Evolutionary conservation across 2,797 vertebrate genomes (phyloP).

Genomic region (Phrynocephalus guinanensis): DNA sequence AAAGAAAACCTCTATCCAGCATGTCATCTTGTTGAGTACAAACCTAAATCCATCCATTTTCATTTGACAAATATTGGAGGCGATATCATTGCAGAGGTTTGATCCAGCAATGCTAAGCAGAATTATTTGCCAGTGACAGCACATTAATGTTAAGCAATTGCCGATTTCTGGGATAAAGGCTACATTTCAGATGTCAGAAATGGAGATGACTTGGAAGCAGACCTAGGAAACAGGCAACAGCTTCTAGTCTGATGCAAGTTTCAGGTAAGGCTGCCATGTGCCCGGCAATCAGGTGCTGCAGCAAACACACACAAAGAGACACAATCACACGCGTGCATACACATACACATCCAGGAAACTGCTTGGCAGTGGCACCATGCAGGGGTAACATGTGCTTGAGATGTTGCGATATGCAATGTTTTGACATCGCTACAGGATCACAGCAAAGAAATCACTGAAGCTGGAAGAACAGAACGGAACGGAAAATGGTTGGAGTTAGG

Average conservation of each 20-base stretch:
- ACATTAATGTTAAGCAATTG: slow-evolving; percentile 19
- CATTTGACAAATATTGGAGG: slow-evolving; percentile 27
- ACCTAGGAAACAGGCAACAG: slow-evolving; percentile 8
- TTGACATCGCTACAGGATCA: slow-evolving; percentile 41
- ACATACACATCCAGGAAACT: slow-evolving; percentile 18
- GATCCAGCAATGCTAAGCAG: slow-evolving; percentile 13
- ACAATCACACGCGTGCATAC: background rate
- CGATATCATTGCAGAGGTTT: slow-evolving; percentile 15
- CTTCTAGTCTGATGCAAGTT: background rate
- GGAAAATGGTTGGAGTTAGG: slow-evolving; percentile 30
- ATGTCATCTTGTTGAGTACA: background rate
- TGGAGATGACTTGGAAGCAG: slow-evolving; percentile 25
- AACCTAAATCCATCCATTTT: slow-evolving; percentile 6
- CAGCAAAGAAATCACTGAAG: slow-evolving; percentile 5
- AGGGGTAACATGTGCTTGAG: slow-evolving; percentile 38
- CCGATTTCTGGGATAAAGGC: slow-evolving; percentile 16
- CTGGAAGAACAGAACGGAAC: slow-evolving; percentile 24
- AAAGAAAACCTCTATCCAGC: background rate
- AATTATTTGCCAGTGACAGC: slow-evolving; percentile 23
- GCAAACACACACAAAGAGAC: background rate
- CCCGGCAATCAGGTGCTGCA: slow-evolving; percentile 10
- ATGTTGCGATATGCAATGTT: slow-evolving; percentile 35
- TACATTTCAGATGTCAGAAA: slow-evolving; percentile 19
- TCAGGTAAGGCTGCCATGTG: slow-evolving; percentile 4
- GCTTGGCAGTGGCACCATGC: slow-evolving; percentile 11